Base-by-base conservation (phyloP, 2,797 vertebrate genomes). In the Alauda arvensis region DNA sequence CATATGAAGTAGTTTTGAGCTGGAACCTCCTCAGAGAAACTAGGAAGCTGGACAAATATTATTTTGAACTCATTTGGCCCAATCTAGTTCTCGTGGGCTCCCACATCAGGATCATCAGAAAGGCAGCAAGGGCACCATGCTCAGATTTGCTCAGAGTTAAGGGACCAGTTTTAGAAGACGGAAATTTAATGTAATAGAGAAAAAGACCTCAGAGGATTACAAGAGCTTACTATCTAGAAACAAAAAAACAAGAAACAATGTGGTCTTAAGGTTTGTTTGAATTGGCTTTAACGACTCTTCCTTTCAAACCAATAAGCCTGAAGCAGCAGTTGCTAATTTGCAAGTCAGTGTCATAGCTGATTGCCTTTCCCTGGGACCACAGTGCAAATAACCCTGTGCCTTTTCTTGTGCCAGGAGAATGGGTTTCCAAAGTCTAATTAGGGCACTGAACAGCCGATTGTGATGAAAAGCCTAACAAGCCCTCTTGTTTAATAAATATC, bases 241-340 rank as follows among this genome's bases (percentile, higher is more conserved):
- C 16, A 68, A 66, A 56, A 48, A 23, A 31, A 0, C 5, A 6
- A 56, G 31, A 31, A 43, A 25, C 23, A 37, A 39, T 33, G 4
- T 25, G 19, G 20, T 25, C 12, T 17, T 28, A 86, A 77, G 42
- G 12, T 33, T 75, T 31, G 21, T 68, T 81, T 87, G 93, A 85
- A 71, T 71, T 70, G 56, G 48, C 49, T 93, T 94, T 72, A 91
- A 70, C 0, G 8, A 76, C 17, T 69, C 80, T 53, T 89, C 31
- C 29, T 85, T 65, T 84, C 88, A 91, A 92, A 48, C 21, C 63
- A 85, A 49, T 76, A 74, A 78, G 26, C 26, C 87, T 87, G 72
- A 89, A 87, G 16, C 15, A 75, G 66, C 24, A 79, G 61, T 80
- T 90, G 42, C 71, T 92, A 83, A 90, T 89, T 87, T 85, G 79